phyloP scores from a whole-genome alignment of 2,797 vertebrate species.

The Notamacropus eugenii region DNA sequence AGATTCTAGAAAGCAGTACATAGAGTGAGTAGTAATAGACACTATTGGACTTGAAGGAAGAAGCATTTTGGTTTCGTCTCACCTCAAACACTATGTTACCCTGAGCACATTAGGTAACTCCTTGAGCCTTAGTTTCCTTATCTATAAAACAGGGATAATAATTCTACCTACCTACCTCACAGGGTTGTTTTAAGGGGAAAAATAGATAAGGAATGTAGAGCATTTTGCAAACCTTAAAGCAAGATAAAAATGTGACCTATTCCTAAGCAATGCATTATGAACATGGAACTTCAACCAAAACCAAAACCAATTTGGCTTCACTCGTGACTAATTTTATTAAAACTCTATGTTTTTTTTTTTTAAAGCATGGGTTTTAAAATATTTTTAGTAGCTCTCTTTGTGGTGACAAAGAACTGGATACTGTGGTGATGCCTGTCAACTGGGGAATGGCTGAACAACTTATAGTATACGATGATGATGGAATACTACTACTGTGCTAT shows the following conservation, averaged over 20 bases:
- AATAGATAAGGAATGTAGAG: background rate
- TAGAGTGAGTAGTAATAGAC: background rate
- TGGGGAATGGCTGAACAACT: background rate
- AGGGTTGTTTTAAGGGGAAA: background rate
- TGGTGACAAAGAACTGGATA: background rate
- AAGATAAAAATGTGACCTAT: background rate
- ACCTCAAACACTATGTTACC: background rate
- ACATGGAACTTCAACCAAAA: background rate
- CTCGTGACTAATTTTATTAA: background rate
- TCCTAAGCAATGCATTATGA: background rate
- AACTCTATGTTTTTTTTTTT: background rate
- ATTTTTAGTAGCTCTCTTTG: background rate
- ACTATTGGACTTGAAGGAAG: background rate
- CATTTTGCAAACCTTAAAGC: background rate
- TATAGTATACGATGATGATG: background rate
- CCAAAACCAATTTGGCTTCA: background rate
- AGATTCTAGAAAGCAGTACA: background rate
- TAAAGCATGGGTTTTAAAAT: background rate
- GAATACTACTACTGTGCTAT: background rate
- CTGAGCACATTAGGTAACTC: background rate
- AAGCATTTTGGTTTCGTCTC: background rate
- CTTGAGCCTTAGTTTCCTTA: background rate
- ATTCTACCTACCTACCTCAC: background rate
- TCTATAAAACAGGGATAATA: background rate
- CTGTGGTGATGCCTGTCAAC: background rate